Base-by-base conservation (phyloP, 2,888 invertebrate species). In the Hirtodrosophila histrioides region DNA sequence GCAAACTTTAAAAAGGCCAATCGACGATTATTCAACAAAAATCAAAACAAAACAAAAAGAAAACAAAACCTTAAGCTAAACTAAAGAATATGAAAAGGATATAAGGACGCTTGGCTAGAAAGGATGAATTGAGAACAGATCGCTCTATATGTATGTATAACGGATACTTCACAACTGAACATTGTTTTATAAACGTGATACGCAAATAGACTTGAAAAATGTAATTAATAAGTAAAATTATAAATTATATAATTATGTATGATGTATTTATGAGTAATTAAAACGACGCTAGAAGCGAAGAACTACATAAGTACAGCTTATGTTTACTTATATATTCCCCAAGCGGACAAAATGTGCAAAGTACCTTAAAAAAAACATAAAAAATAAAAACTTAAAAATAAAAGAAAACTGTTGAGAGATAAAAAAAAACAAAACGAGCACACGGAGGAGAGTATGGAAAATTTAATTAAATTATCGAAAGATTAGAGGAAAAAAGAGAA, bases 201-300 rank as follows among this genome's bases (percentile, higher is more conserved):
- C 84, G 85, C 86, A 88, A 88, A 86, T 88, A 85, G 85, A 85
- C 85, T 85, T 85, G 79, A 78, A 82, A 79, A 80, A 86, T 83
- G 71, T 85, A 86, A 83, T 78, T 85, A 68, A 86, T 83, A 86
- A 82, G 85, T 81, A 84, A 82, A 84, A 86, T 78, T 86, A 81
- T 78, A 84, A 82, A 81, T 84, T 81, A 80, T 82, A 75, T 75
- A 72, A 75, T 61, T 75, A 75, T 75, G 76, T 75, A 75, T 55
- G 67, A 74, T 67, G 74, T 76, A 81, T 81, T 86, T 81, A 81
- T 83, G 86, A 81, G 86, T 84, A 86, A 82, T 69, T 68, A 81
- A 70, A 71, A 70, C 49, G 76, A 81, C 83, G 83, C 83, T 86
- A 82, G 83, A 83, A 83, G 87, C 85, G 87, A 17, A 17, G 17